phyloP scores from a whole-genome alignment of 2,113 vertebrate genomes.

The Xiphophorus couchianus region DNA sequence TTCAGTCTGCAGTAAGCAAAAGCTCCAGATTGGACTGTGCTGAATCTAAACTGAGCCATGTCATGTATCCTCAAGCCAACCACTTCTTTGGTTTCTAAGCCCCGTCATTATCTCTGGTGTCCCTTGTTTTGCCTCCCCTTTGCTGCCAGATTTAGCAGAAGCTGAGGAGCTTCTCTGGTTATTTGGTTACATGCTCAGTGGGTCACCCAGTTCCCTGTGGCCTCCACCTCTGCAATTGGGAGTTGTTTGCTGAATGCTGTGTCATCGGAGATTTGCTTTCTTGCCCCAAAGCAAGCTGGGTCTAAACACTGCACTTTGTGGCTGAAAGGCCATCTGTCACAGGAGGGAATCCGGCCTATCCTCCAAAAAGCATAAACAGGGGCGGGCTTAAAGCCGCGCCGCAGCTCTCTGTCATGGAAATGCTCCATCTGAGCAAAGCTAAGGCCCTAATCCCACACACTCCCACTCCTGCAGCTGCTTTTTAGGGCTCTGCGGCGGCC shows the following conservation, averaged over 20 bases:
- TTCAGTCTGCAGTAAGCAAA: slow-evolving; percentile 59
- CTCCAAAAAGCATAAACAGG: slow-evolving; percentile 82
- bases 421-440: slow-evolving; percentile 78
- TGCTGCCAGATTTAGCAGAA: slow-evolving; percentile 48
- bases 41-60: slow-evolving; percentile 67
- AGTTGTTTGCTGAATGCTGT: slow-evolving; percentile 79
- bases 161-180: slow-evolving; percentile 53
- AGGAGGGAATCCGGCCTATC: slow-evolving; percentile 76
- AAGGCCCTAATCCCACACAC: slow-evolving; percentile 73
- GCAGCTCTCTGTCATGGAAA: slow-evolving; percentile 82
- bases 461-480: slow-evolving; percentile 77
- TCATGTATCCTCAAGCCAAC: slow-evolving; percentile 62
- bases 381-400: slow-evolving; percentile 75
- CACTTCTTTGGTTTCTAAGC: slow-evolving; percentile 60
- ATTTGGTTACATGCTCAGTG: slow-evolving; percentile 60
- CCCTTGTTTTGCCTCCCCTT: slow-evolving; percentile 43
- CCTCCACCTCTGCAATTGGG: slow-evolving; percentile 72
- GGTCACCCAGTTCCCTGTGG: slow-evolving; percentile 70
- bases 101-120: slow-evolving; percentile 64
- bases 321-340: slow-evolving; percentile 82
- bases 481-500: slow-evolving; percentile 60
- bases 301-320: slow-evolving; percentile 82
- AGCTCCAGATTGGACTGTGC: slow-evolving; percentile 39
- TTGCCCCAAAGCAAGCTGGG: slow-evolving; percentile 77
- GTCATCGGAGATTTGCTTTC: slow-evolving; percentile 77